Conservation (phyloP, 2,797 vertebrate genomes). For the Buceros bicornis region DNA sequence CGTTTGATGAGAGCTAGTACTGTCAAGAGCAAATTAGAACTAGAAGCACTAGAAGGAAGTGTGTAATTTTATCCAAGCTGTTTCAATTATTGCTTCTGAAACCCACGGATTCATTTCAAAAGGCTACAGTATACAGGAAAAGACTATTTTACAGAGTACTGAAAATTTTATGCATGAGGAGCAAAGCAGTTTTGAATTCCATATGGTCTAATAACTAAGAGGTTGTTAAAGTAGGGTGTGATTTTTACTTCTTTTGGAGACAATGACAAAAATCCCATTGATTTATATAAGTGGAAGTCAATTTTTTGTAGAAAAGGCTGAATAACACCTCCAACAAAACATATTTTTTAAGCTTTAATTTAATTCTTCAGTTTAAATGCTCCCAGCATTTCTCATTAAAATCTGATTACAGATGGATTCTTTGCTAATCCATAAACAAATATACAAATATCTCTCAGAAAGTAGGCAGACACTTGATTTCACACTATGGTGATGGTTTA, state of each 20-base stretch:
- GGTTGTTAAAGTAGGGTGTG: background rate
- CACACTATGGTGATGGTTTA: background rate
- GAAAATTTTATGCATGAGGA: background rate
- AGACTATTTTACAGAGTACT: background rate
- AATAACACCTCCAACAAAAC: background rate
- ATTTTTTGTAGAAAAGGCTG: background rate
- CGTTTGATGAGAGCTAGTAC: background rate
- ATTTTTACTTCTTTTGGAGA: background rate
- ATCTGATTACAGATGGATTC: background rate
- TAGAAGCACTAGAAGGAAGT: background rate
- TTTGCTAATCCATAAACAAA: background rate
- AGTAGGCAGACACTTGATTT: background rate
- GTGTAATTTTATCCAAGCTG: background rate
- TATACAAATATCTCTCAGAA: background rate
- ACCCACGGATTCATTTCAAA: background rate
- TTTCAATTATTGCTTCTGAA: background rate
- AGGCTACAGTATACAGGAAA: background rate
- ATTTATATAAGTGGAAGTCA: background rate
- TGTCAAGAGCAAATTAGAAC: background rate
- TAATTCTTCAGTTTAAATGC: background rate
- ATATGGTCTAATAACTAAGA: background rate
- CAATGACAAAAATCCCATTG: background rate
- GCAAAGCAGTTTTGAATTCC: background rate
- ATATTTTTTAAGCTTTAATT: background rate
- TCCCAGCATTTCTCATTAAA: background rate